A percentile compares a stretch with the other conserved stretches of the same genome.
phyloP scores from a whole-genome alignment of 2,888 invertebrate species.

The Dolomedes plantarius region DNA sequence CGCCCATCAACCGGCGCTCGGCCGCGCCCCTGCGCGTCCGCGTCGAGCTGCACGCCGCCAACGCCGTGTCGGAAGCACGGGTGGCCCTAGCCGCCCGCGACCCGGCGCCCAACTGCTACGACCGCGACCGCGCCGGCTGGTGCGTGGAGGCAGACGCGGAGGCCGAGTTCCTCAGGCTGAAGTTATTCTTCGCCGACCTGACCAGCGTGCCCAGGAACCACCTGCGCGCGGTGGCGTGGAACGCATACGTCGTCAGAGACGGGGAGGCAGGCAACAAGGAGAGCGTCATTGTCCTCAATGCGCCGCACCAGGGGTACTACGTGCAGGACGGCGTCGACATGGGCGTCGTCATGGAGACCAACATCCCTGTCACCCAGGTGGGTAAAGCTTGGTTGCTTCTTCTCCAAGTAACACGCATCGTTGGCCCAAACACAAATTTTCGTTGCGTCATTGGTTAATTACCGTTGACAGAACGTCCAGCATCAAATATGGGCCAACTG shows the following conservation, averaged over 20 bases:
- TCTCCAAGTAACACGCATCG: no score
- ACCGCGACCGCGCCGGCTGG: slow-evolving; percentile 87
- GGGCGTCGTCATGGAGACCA: slow-evolving; percentile 88
- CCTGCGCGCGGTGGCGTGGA: slow-evolving; percentile 79
- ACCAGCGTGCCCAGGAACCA: slow-evolving; percentile 88
- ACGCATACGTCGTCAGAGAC: slow-evolving; percentile 72
- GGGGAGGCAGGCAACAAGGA: slow-evolving; percentile 80
- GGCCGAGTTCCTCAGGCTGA: slow-evolving; percentile 84
- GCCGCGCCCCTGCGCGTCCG: slow-evolving; percentile 80
- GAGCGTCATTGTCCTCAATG: slow-evolving; percentile 83
- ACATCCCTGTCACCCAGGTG: slow-evolving; percentile 85
- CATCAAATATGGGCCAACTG: no score
- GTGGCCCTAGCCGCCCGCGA: slow-evolving; percentile 76
- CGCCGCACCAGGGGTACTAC: slow-evolving; percentile 87
- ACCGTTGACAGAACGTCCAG: no score
- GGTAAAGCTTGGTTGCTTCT: no score
- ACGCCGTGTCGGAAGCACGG: slow-evolving; percentile 81
- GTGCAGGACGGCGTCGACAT: slow-evolving; percentile 85
- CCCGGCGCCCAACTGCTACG: slow-evolving; percentile 81
- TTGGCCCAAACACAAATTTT: no score
- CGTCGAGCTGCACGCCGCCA: slow-evolving; percentile 85
- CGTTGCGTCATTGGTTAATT: no score
- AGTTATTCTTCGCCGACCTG: slow-evolving; percentile 82
- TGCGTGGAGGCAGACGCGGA: slow-evolving; percentile 86
- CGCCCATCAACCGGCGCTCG: slow-evolving; percentile 74